These are phyloP conservation scores for Odiellus spinosus DNA, from an alignment of 2,888 invertebrate species.

Conservation along the genomic window DNA sequence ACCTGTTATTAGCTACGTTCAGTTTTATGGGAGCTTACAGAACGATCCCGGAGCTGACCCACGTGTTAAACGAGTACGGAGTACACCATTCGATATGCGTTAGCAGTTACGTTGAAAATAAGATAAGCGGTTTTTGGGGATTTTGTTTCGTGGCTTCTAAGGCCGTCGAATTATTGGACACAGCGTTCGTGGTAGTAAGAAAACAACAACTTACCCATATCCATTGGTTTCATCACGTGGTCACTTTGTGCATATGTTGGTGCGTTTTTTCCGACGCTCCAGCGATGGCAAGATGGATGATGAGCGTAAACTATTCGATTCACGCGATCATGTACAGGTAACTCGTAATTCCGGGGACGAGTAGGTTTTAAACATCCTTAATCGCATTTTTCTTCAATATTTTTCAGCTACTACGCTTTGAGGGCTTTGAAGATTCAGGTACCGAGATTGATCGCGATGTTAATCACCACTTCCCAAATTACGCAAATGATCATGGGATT, in stretches of 20 bases:
- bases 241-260: slow-evolving; percentile 87
- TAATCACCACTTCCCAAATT: slow-evolving; percentile 75
- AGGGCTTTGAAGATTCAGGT: slow-evolving; percentile 69
- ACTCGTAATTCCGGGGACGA: too few species aligned
- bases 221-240: slow-evolving; percentile 94
- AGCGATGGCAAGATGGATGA: slow-evolving; percentile 56
- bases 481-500: slow-evolving; percentile 78
- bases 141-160: slow-evolving; percentile 93
- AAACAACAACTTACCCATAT: slow-evolving; percentile 86
- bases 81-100: slow-evolving; percentile 90
- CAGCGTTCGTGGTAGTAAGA: slow-evolving; percentile 69
- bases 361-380: too few species aligned
- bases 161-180: slow-evolving; percentile 82
- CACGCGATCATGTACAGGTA: slow-evolving; percentile 83
- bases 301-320: slow-evolving; percentile 84
- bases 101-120: slow-evolving; percentile 73
- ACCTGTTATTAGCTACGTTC: slow-evolving; percentile 74
- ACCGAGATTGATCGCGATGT: slow-evolving; percentile 59
- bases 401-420: slow-evolving; percentile 75
- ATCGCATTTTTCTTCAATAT: too few species aligned
- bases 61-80: slow-evolving; percentile 74
- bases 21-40: slow-evolving; percentile 71
- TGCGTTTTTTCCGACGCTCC: slow-evolving; percentile 45
- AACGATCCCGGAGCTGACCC: slow-evolving; percentile 79
- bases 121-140: slow-evolving; percentile 92